Conservation (phyloP, 1,140 invertebrate species). For the Eubasilissa regina region DNA sequence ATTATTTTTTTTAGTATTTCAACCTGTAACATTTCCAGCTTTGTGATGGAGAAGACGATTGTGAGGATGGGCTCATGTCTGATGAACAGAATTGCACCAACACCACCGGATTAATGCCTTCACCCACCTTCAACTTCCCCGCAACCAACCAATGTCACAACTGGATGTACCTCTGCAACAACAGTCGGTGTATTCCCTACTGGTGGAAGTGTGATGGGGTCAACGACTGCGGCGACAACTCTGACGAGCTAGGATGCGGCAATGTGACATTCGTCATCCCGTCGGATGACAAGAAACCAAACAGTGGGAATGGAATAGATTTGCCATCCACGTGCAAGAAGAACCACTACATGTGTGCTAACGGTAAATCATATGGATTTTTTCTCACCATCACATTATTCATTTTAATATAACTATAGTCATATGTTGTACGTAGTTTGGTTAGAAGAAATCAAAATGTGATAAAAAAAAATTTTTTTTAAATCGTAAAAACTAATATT, state of each 20-base stretch:
- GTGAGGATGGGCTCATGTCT: conserved; percentile 74
- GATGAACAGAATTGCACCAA: conserved; percentile 82
- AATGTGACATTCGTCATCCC: conserved; percentile 47
- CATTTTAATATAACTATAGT: too few relatives aligned
- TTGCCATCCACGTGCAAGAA: conserved; percentile 52
- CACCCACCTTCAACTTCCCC: conserved; percentile 61
- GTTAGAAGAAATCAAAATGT: too few relatives aligned
- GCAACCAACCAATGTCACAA: conserved; percentile 75
- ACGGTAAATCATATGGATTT: conserved; percentile 43
- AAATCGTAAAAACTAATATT: too few relatives aligned
- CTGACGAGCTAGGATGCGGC: conserved; percentile 83
- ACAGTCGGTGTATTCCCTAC: conserved; percentile 85
- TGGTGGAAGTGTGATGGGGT: conserved; percentile 83
- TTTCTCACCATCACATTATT: too few relatives aligned
- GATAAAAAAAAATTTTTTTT: too few relatives aligned
- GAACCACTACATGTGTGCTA: conserved; percentile 55
- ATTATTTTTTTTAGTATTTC: too few relatives aligned
- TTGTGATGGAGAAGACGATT: conserved; percentile 83
- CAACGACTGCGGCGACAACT: conserved; percentile 84
- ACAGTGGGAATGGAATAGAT: conserved; percentile 60
- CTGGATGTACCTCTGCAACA: conserved; percentile 84
- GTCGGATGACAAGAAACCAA: conserved; percentile 65
- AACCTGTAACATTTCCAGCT: conserved; percentile 63
- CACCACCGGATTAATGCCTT: conserved; percentile 63
- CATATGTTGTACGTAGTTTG: too few relatives aligned